Evolutionary conservation across 2,797 vertebrate genomes (phyloP).

Genomic region (Lutjanus campechanus): DNA sequence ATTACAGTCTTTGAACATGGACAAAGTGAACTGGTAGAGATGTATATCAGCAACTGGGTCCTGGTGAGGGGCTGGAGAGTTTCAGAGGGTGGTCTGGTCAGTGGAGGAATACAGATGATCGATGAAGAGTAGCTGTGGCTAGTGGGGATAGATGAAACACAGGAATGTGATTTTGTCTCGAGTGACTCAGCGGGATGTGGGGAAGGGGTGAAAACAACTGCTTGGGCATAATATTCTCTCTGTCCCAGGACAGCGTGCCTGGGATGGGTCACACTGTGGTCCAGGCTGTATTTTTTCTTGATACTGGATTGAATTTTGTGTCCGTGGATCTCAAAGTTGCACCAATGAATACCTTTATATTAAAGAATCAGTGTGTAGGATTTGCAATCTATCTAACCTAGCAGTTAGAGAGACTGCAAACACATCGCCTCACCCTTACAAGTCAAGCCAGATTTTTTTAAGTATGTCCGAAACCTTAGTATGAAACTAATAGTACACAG

Average conservation of each 20-base stretch:
- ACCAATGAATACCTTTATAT: background rate
- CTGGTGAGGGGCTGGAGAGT: slow-evolving; percentile 22
- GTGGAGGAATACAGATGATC: slow-evolving; percentile 59
- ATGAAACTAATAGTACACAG: no score
- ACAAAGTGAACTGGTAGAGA: slow-evolving; percentile 38
- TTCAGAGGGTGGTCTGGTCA: slow-evolving; percentile 65
- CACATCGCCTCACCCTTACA: no score
- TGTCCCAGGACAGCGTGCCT: background rate
- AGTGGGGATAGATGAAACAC: slow-evolving; percentile 60
- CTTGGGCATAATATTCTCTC: slow-evolving; percentile 36
- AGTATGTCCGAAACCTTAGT: no score
- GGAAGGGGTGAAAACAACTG: slow-evolving; percentile 51
- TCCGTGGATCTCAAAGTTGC: background rate
- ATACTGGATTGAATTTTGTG: background rate
- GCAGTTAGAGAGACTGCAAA: no score
- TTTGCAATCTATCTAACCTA: no score
- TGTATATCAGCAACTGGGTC: slow-evolving; percentile 46
- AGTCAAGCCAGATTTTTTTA: no score
- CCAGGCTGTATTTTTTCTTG: background rate
- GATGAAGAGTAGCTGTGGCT: slow-evolving; percentile 55
- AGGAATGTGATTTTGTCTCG: slow-evolving; percentile 70
- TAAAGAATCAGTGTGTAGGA: no score
- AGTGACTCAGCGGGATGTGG: slow-evolving; percentile 39
- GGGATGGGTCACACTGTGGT: background rate
- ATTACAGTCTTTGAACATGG: slow-evolving; percentile 58